Evolutionary conservation across 2,888 invertebrate species (phyloP).

Genomic region (Argyresthia goedartella): DNA sequence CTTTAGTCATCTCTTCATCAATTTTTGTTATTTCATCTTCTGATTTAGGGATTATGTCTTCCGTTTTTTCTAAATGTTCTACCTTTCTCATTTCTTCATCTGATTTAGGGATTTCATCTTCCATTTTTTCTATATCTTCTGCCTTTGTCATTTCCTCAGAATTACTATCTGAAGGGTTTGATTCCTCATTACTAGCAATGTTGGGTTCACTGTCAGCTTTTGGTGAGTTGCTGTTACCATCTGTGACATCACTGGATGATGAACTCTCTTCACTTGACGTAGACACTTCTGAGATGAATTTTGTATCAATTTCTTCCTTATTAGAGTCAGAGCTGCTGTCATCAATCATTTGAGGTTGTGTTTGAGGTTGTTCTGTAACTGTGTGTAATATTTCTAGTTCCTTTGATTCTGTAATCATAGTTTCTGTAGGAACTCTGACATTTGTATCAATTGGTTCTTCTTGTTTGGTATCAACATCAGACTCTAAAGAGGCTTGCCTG

Average conservation of each 20-base stretch:
- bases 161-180: slow-evolving; percentile 26
- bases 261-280: slow-evolving; percentile 61
- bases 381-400: slow-evolving; percentile 16
- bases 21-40: too few species aligned
- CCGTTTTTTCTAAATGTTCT: too few species aligned
- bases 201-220: slow-evolving; percentile 38
- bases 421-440: slow-evolving; percentile 19
- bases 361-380: slow-evolving; percentile 23
- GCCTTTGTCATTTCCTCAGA: slow-evolving; percentile 20
- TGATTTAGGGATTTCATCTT: too few species aligned
- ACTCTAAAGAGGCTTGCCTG: slow-evolving; percentile 26
- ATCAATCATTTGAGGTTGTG: slow-evolving; percentile 25
- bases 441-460: slow-evolving; percentile 15
- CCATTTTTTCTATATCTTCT: slow-evolving; percentile 11
- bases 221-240: slow-evolving; percentile 58
- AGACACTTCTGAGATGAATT: slow-evolving; percentile 43
- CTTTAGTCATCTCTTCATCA: too few species aligned
- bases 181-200: slow-evolving; percentile 36
- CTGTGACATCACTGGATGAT: slow-evolving; percentile 58
- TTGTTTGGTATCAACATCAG: slow-evolving; percentile 11
- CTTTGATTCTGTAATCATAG: slow-evolving; percentile 15
- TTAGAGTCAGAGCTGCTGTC: slow-evolving; percentile 51
- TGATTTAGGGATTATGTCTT: too few species aligned
- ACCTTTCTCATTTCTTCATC: too few species aligned
- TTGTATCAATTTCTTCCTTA: slow-evolving; percentile 40